These are phyloP conservation scores for Alloscopus bannaensis DNA, from an alignment of 2,888 invertebrate species.

Conservation along the genomic window DNA sequence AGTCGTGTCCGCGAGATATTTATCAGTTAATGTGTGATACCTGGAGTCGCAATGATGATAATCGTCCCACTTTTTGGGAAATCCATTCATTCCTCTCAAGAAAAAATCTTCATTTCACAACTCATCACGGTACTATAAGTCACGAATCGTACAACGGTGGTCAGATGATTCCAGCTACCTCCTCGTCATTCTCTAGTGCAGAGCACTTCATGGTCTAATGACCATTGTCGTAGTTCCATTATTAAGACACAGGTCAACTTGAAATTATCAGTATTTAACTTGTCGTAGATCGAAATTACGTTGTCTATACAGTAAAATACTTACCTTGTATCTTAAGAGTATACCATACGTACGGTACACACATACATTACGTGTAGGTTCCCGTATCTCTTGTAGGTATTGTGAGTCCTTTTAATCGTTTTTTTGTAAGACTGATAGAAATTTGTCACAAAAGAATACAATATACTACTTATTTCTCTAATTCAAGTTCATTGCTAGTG, in stretches of 20 bases:
- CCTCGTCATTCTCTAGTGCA: constrained; percentile 57
- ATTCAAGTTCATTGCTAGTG: background rate
- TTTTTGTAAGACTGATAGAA: constrained; percentile 54
- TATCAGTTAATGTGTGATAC: constrained; percentile 95
- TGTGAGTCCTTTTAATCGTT: constrained; percentile 29
- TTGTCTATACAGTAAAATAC: background rate
- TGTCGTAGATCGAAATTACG: constrained; percentile 12
- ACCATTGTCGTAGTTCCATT: background rate
- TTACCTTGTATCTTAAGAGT: too few species aligned
- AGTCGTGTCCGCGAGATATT: constrained; percentile 86
- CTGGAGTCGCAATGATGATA: constrained; percentile 88
- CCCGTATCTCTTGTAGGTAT: too few species aligned
- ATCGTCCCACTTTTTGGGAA: constrained; percentile 90
- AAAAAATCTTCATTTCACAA: constrained; percentile 78
- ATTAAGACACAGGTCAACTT: constrained; percentile 37
- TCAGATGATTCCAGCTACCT: constrained; percentile 25
- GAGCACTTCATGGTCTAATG: constrained; percentile 63
- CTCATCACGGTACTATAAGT: constrained; percentile 51
- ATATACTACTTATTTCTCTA: constrained; percentile 9
- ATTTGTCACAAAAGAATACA: constrained; percentile 33
- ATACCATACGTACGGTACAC: too few species aligned
- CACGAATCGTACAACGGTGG: constrained; percentile 35
- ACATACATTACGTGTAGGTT: too few species aligned
- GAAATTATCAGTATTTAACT: constrained; percentile 59
- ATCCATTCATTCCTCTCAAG: constrained; percentile 88